These are phyloP conservation scores for Portevinia maculata DNA, from an alignment of 2,888 invertebrate genomes.

Conservation along the genomic window DNA sequence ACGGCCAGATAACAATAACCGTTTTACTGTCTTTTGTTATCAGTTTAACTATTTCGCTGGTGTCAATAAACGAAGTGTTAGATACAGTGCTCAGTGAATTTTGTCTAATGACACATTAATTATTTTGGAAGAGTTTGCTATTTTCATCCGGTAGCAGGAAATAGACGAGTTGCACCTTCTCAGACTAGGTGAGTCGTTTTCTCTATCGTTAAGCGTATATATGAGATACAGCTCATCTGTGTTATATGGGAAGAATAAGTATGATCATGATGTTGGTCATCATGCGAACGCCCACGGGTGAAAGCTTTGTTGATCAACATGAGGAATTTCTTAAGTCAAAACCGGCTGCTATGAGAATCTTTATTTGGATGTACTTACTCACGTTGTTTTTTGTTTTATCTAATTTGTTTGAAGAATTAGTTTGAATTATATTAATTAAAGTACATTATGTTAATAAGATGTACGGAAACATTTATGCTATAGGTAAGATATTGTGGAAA, in stretches of 20 bases:
- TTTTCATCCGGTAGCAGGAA: neutral
- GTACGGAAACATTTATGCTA: too few relatives aligned
- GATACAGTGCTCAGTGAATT: neutral
- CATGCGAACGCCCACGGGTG: neutral
- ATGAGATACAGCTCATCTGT: neutral
- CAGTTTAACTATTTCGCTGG: neutral
- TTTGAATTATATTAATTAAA: neutral
- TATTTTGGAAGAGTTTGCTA: neutral
- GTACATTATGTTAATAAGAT: too few relatives aligned
- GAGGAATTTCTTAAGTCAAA: neutral
- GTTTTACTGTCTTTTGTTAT: slow-evolving; percentile 7
- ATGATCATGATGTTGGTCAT: neutral
- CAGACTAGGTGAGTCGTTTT: slow-evolving; percentile 12
- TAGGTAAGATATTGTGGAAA: too few relatives aligned
- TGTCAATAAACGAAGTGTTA: neutral
- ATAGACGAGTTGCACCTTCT: neutral
- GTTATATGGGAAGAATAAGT: neutral
- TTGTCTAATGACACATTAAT: neutral
- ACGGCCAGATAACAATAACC: neutral
- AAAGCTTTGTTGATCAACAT: slow-evolving; percentile 1
- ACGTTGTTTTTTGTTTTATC: neutral
- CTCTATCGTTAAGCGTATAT: too few relatives aligned
- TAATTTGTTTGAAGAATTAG: neutral
- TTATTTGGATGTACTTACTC: slow-evolving; percentile 10
- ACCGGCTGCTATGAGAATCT: slow-evolving; percentile 7